phyloP scores from a whole-genome alignment of 2,888 invertebrate species.

The Rhingia rostrata region DNA sequence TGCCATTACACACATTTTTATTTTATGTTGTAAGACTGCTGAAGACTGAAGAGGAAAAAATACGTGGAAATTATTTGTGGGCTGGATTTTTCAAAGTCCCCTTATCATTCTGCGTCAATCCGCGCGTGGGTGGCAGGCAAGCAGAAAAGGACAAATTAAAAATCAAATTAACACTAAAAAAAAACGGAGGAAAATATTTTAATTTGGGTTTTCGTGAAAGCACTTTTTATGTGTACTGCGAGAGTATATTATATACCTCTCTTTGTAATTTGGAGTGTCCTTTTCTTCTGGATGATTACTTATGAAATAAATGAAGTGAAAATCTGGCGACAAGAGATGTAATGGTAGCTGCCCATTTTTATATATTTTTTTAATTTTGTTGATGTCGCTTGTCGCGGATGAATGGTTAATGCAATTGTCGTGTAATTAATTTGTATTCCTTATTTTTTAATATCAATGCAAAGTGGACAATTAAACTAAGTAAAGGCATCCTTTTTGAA shows the following conservation, averaged over 20 bases:
- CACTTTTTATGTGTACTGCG: constrained; percentile 44
- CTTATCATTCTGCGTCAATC: constrained; percentile 63
- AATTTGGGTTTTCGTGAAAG: constrained; percentile 66
- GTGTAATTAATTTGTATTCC: constrained; percentile 55
- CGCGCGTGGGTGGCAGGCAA: constrained; percentile 54
- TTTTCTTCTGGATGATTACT: constrained; percentile 68
- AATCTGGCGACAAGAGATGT: constrained; percentile 58
- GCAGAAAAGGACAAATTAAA: constrained; percentile 72
- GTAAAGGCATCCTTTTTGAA: constrained; percentile 50
- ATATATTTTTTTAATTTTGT: constrained; percentile 18
- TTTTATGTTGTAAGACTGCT: constrained; percentile 44
- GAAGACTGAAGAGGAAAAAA: constrained; percentile 24
- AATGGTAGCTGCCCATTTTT: constrained; percentile 50
- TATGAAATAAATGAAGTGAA: constrained; percentile 61
- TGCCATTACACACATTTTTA: constrained; percentile 62
- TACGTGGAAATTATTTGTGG: constrained; percentile 59
- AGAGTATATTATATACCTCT: constrained; percentile 26
- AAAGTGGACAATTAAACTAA: constrained; percentile 60
- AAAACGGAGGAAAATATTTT: constrained; percentile 64
- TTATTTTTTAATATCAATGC: constrained; percentile 39
- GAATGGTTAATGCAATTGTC: constrained; percentile 66
- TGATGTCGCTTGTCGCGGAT: constrained; percentile 22
- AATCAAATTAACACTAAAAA: constrained; percentile 74
- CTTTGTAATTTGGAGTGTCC: constrained; percentile 62
- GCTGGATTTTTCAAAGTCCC: constrained; percentile 29